Evolutionary conservation across 64 coral and sea anemone species (phyloP).

Genomic region (Dendrophyllia cribrosa): DNA sequence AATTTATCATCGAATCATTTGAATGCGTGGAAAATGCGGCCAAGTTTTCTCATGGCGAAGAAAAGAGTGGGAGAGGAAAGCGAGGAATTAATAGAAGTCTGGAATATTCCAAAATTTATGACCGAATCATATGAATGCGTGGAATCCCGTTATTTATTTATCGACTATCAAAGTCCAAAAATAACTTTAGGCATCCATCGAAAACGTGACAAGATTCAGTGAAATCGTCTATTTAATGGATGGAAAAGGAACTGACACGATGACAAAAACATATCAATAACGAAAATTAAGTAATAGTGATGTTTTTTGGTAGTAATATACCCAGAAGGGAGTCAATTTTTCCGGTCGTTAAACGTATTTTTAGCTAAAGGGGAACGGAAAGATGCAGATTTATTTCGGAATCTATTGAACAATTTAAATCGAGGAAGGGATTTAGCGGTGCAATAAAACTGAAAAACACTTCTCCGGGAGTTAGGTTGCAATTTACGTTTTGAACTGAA

Average conservation of each 20-base stretch:
- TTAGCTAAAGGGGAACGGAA: background rate
- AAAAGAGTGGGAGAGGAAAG: too few relatives aligned
- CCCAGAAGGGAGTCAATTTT: background rate
- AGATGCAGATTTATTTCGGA: background rate
- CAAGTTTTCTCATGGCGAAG: too few relatives aligned
- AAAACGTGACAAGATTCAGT: background rate
- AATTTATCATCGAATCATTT: too few relatives aligned
- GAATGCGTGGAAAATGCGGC: too few relatives aligned
- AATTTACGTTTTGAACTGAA: background rate
- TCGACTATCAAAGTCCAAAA: too few relatives aligned
- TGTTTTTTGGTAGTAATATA: background rate
- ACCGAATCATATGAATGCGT: too few relatives aligned
- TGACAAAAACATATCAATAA: background rate
- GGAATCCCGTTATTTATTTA: too few relatives aligned
- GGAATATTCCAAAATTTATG: too few relatives aligned
- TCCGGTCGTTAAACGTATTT: constrained; percentile 41
- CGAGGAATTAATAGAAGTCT: too few relatives aligned
- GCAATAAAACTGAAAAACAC: background rate
- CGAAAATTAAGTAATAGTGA: background rate
- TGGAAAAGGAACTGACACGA: background rate
- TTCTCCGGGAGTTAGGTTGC: background rate
- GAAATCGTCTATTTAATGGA: too few relatives aligned
- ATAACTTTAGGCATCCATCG: too few relatives aligned
- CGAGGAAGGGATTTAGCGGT: background rate
- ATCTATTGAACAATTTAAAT: constrained; percentile 10